phyloP scores from a whole-genome alignment of 2,113 vertebrate genomes.

The Archilochus colubris region DNA sequence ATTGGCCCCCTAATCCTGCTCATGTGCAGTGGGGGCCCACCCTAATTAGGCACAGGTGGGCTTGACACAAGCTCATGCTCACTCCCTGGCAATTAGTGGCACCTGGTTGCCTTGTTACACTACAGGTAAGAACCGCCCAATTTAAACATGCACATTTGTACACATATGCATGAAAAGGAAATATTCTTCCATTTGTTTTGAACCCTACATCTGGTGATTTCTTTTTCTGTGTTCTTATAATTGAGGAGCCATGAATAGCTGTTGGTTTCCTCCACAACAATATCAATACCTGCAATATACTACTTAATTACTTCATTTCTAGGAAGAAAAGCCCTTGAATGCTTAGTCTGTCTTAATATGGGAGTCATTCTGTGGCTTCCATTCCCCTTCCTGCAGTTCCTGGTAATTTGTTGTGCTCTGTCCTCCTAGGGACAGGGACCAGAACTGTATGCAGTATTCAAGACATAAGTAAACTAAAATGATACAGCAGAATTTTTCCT shows the following conservation, averaged over 20 bases:
- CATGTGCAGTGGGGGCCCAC: too few species aligned
- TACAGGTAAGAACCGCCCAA: background rate
- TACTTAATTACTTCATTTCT: background rate
- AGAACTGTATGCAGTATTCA: background rate
- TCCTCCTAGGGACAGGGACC: background rate
- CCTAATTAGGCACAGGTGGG: too few species aligned
- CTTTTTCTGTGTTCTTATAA: background rate
- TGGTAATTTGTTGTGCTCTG: background rate
- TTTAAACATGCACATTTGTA: background rate
- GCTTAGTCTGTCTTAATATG: background rate
- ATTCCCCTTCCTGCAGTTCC: background rate
- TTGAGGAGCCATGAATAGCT: background rate
- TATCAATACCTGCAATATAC: background rate
- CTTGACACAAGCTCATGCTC: too few species aligned
- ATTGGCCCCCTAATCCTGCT: too few species aligned
- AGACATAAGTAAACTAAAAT: background rate
- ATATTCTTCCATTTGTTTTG: background rate
- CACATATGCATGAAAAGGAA: background rate
- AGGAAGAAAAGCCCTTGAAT: background rate
- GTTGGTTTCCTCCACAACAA: background rate
- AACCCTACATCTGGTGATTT: background rate
- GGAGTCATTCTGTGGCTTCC: background rate
- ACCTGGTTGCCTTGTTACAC: too few species aligned
- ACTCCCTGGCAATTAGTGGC: too few species aligned
- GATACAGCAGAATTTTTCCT: background rate